phyloP scores from a whole-genome alignment of 2,888 invertebrate genomes.

The Drosophila aldrichi region DNA sequence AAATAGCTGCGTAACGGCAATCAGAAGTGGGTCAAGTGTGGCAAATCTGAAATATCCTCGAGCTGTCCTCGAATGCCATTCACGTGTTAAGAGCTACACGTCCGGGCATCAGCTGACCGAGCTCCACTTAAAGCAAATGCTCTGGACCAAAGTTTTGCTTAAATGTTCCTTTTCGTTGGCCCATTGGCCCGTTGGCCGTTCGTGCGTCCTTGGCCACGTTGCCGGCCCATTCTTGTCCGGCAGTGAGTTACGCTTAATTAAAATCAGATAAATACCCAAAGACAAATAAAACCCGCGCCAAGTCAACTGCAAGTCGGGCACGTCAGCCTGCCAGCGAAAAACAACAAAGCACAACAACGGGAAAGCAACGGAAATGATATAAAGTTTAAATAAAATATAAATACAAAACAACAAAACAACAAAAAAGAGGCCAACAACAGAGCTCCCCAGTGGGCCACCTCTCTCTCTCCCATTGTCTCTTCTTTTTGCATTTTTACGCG shows the following conservation, averaged over 20 bases:
- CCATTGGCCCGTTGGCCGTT: neutral
- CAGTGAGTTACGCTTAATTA: constrained; percentile 65
- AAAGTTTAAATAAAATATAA: constrained; percentile 35
- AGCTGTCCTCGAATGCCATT: neutral
- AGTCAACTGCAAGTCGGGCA: constrained; percentile 48
- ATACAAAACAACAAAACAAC: neutral
- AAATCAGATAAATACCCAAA: constrained; percentile 72
- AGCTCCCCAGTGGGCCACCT: constrained; percentile 10
- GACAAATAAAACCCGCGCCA: constrained; percentile 62
- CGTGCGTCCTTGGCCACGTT: neutral
- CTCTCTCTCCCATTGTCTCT: neutral
- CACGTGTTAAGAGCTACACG: constrained; percentile 1
- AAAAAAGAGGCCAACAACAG: constrained; percentile 27
- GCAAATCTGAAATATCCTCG: neutral
- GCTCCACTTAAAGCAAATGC: constrained; percentile 4
- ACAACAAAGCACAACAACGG: constrained; percentile 22
- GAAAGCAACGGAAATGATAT: constrained; percentile 36
- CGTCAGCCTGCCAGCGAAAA: constrained; percentile 10
- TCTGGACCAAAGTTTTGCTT: neutral
- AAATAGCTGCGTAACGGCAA: neutral
- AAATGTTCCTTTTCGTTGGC: neutral
- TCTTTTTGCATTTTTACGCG: constrained; percentile 32
- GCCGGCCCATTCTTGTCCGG: constrained; percentile 13
- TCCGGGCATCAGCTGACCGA: constrained; percentile 3
- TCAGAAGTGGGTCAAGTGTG: constrained; percentile 23